Conservation (phyloP, 2,797 vertebrate species). For the Oryzias dopingdopingensis region DNA sequence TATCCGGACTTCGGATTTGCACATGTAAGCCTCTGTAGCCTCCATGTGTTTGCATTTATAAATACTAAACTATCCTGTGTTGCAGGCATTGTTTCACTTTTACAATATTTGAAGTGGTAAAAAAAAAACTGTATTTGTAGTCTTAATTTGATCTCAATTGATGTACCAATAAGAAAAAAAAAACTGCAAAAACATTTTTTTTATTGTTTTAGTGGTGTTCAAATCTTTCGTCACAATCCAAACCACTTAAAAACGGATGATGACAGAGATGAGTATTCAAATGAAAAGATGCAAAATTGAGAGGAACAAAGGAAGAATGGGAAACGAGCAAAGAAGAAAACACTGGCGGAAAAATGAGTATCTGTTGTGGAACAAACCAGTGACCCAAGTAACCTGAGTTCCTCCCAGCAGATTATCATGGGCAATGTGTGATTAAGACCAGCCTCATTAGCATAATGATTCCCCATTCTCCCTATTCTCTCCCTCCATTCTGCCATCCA, state of each 20-base stretch:
- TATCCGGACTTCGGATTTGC: no score
- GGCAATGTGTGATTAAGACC: slow-evolving; percentile 86
- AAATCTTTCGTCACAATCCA: slow-evolving; percentile 9
- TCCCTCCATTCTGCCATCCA: slow-evolving; percentile 60
- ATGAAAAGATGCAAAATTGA: slow-evolving; percentile 34
- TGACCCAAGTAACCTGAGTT: slow-evolving; percentile 82
- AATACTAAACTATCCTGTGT: no score
- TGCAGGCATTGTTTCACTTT: no score
- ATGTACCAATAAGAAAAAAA: no score
- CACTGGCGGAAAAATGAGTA: slow-evolving; percentile 32
- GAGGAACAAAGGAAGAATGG: slow-evolving; percentile 25
- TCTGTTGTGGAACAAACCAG: slow-evolving; percentile 69
- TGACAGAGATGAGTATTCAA: slow-evolving; percentile 6
- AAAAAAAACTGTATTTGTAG: no score
- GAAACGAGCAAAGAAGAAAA: slow-evolving; percentile 32
- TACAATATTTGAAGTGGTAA: no score
- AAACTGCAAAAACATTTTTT: no score
- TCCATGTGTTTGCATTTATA: no score
- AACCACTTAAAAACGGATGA: slow-evolving; percentile 19
- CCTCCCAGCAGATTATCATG: slow-evolving; percentile 86
- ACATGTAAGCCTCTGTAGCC: no score
- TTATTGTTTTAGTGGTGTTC: slow-evolving; percentile 19
- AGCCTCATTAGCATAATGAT: slow-evolving; percentile 95
- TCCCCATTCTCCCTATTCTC: slow-evolving; percentile 77
- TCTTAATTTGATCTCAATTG: no score